Base-by-base conservation (phyloP, 2,797 vertebrate genomes). In the Mus spretus region DNA sequence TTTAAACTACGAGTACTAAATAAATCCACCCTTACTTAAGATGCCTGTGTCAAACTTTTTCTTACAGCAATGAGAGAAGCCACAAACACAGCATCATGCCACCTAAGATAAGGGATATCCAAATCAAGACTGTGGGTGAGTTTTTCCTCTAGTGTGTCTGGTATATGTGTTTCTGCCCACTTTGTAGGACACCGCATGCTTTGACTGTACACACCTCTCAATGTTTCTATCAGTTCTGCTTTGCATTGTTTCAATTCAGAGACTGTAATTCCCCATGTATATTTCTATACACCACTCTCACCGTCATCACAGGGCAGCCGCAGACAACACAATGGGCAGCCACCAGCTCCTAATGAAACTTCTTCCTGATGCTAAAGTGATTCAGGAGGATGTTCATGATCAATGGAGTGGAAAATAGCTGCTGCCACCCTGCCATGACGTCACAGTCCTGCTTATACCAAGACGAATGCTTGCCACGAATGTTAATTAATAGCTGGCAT, bases 221-320 rank as follows among this genome's bases (percentile, higher is more conserved):
- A 1, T 37, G 3, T 13, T 7, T 82, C 72, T 61, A 22, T 37
- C 59, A 55, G 3, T 24, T n/a, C 3, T 2, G 37, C 22, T n/a
- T 6, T 3, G 5, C 15, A 31, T 6, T 6, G 3, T 6, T 72
- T 57, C 6, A 22, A 26, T 20, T 2, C 4, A 17, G 31, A 22
- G 85, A 10, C 0, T 0, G 10, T 14, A 4, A 3, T 57, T 17
- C 24, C 22, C 19, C 37, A 24, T 3, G 37, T 4, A 11, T 0
- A 0, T 12, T 15, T 37, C 40, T 11, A 3, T 0, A 34, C 19
- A 1, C 31, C 10, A 22, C 28, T 26, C 20, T 9, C 37, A 13
- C 2, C 13, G 1, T 31, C 15, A 17, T 6, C 8, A 2, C 0
- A 15, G 37, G n/a, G 19, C 8, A 31, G 40, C 15, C n/a, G 17